Evolutionary conservation across 2,113 vertebrate genomes (phyloP), one percentile per base, ranked within the genome.

Genomic region (Sturnus vulgaris): DNA sequence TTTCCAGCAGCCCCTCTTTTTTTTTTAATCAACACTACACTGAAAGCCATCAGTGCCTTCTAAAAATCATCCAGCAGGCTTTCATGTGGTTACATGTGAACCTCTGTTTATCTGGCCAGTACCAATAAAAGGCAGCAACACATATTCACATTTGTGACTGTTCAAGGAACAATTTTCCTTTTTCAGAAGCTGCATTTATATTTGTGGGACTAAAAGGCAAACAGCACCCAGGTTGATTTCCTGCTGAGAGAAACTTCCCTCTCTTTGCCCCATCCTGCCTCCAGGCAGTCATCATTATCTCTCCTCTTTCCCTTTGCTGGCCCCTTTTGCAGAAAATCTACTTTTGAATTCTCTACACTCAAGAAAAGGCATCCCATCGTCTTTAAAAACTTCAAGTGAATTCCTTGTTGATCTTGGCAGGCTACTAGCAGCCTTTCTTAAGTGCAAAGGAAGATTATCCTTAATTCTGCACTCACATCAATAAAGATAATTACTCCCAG

Each of bases 241-340:
- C 72, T 87, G 79, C 75, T 92, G 82, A 88, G 64, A 93, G 15
- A 31, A 68, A 70, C 52, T 93, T 94, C 85, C 65, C 89, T 61
- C 61, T 70, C 71, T 46, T 47, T 35, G 37, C 37, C 50, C 35
- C 17, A 39, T 59, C 31, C 23, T 47, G 22, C 22, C 13, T 64
- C 44, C 37, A 75, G 70, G 65, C 59, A 88, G 42, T 31, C 0
- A 21, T 21, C 0, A 0, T 86, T 88, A 42, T 39, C 39, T 81
- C 47, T 81, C 39, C 71, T 93, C 44, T 84, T 86, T 47, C 50
- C 79, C n/a, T 64, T 63, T 24, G 13, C 47, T 77, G 60, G 52
- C 18, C 31, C 28, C 75, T 21, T 12, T 17, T 70, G 40, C 56
- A 89, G 72, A 77, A 87, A 66, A 55, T 9, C 15, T 49, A 55